Base-by-base conservation (phyloP, 1,140 invertebrate species). In the Drosophila melanica region DNA sequence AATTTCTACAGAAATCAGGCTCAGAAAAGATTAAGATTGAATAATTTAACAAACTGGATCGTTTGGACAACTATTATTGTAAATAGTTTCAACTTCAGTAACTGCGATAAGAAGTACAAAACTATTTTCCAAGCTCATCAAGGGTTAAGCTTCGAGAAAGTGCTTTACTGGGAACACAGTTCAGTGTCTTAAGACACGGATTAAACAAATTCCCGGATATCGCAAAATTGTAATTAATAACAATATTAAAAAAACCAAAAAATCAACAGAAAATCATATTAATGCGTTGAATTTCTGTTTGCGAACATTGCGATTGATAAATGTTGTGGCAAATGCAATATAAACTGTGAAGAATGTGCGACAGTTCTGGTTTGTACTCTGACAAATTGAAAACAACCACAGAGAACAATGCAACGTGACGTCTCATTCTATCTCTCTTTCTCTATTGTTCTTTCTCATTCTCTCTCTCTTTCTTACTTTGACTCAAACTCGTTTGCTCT, bases 361-460 rank as follows among this genome's bases (percentile, higher is more conserved):
- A 69, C 71, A 69, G 42, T 62, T 68, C 45, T 62, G 66, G 64
- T 67, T 72, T 74, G 44, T 50, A 63, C 37, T 57, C 39, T 63
- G 64, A 73, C 70, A 73, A 73, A 73, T 73, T 73, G 70, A 68
- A 73, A 60, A 68, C 41, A 72, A 59, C 54, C 63, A 39, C 64
- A 55, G 41, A 50, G 54, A 35, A 59, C 47, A 72, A 67, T 59
- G 69, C 70, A 55, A 16, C 33, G 64, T 50, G 48, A 23, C 33
- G 64, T 50, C 62, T 65, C 30, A 8, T 5, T 39, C 55, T 33
- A 57, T 23, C 27, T 41, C 16, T 30, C 16, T 9, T 14, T 53
- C 39, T 54, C 12, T 16, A 11, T 20, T 12, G 30, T 4, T 18
- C 20, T 42, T 8, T 27, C 18, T 20, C 45, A 37, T 16, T 41